phyloP scores from a whole-genome alignment of 1,140 invertebrate genomes.

The Protaetia brevitarsis region DNA sequence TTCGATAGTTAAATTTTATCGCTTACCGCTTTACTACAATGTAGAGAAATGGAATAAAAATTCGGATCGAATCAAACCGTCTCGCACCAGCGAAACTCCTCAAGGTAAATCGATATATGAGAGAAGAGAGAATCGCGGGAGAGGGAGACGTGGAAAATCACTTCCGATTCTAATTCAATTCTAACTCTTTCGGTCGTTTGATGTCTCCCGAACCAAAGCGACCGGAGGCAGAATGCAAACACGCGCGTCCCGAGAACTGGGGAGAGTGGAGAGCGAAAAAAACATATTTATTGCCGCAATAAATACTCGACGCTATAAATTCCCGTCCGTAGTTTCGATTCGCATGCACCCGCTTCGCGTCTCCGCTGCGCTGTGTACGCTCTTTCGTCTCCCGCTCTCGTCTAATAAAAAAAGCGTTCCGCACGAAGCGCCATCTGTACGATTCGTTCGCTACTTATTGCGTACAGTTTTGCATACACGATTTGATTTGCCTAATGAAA shows the following conservation, averaged over 20 bases:
- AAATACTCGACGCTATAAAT: background rate
- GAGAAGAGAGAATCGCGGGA: background rate
- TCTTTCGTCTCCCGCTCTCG: background rate
- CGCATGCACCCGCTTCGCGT: background rate
- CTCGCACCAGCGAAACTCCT: background rate
- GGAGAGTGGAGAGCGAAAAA: background rate
- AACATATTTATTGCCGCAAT: constrained; percentile 14
- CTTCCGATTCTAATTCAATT: constrained; percentile 13
- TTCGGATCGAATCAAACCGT: too few species aligned
- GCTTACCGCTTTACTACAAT: too few species aligned
- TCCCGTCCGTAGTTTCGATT: background rate
- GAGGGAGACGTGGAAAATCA: too few species aligned
- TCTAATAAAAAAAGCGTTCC: background rate
- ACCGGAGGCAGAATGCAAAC: background rate
- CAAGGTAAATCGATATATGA: background rate
- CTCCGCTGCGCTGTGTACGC: background rate
- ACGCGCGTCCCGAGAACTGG: background rate
- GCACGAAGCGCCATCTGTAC: background rate
- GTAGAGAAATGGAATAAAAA: too few species aligned
- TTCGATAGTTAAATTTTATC: too few species aligned
- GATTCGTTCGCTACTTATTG: background rate
- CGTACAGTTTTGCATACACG: background rate
- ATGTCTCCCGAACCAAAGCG: background rate
- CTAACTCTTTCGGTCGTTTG: background rate
- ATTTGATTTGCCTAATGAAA: too few species aligned